Base-by-base conservation (phyloP, 2,888 invertebrate species). In the Scelioninae gen. 1 region DNA sequence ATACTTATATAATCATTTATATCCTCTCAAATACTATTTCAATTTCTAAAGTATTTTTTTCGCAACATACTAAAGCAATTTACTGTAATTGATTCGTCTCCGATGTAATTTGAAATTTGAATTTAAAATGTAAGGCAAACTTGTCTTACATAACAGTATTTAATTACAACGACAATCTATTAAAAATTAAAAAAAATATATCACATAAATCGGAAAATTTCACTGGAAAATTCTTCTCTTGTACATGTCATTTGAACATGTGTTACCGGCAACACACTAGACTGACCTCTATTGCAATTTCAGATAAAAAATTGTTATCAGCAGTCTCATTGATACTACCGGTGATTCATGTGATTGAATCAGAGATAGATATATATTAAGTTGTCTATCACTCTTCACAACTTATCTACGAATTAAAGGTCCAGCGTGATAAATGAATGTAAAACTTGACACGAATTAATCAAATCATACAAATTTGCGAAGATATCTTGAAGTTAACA, bases 291-390 rank as follows among this genome's bases (percentile, higher is more conserved):
- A 31, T 13, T 43, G 43, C 53, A 66, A 66, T 53, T 40, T 66
- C 11, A 40, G 23, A 53, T 38, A 53, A 43, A 66, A n/a, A 16
- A 51, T 23, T 53, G 11, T 66, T 66, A 66, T 53, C 66, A 53
- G 66, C 40, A 31, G 29, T 43, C 16, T 66, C 43, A 43, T 53
- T 66, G 53, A 53, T 29, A 43, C 15, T 66, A 38, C 66, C 10
- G 53, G 31, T 69, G 68, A 69, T 40, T 69, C 68, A 69, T 15
- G 15, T n/a, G 45, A 45, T 34, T 45, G 45, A 56, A 47, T 56
- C 45, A 56, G 56, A 45, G 32, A 47, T 68, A 56, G 7, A 38
- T 23, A 23, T 23, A 23, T 23, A 23, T 23, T 23, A 47, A 56
- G 53, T 53, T 15, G 66, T 47, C 16, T 47, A 8, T 47, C 11